A percentile compares a stretch with the other conserved stretches of the same genome.
These are phyloP conservation scores for Cryptoleucopteryx plumbea DNA, from an alignment of 2,113 vertebrate species.

Conservation along the genomic window DNA sequence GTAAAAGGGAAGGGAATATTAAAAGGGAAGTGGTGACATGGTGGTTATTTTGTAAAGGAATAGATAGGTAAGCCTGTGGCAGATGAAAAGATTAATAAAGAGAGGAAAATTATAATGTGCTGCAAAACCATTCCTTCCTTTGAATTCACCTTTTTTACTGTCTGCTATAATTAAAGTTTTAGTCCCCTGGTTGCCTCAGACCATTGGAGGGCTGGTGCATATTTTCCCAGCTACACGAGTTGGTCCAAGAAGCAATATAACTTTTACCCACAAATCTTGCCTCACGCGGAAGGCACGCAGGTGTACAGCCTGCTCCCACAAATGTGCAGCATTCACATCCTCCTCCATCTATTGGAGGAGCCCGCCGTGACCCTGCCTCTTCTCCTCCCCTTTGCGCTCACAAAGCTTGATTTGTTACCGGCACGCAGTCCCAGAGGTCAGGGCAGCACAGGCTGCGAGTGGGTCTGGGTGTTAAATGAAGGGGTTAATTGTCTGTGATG, in stretches of 20 bases:
- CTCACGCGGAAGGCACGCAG: not conserved
- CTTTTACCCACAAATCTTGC: not conserved
- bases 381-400: not conserved
- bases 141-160: not conserved
- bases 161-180: slow-evolving; percentile 8
- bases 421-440: not conserved
- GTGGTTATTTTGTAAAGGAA: not conserved
- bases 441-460: not conserved
- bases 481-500: not conserved
- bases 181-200: not conserved
- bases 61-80: not conserved
- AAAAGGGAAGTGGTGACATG: not conserved
- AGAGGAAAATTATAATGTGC: not conserved
- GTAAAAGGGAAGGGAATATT: not conserved
- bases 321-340: not conserved
- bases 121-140: not conserved
- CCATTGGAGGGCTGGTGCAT: not conserved
- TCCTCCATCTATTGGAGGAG: not conserved
- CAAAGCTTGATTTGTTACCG: not conserved
- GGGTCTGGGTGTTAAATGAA: not conserved
- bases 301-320: not conserved
- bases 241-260: not conserved
- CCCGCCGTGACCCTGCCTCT: not conserved
- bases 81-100: slow-evolving; percentile 21
- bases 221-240: not conserved